phyloP scores from a whole-genome alignment of 1,140 invertebrate species.

The Drosophila yakuba region DNA sequence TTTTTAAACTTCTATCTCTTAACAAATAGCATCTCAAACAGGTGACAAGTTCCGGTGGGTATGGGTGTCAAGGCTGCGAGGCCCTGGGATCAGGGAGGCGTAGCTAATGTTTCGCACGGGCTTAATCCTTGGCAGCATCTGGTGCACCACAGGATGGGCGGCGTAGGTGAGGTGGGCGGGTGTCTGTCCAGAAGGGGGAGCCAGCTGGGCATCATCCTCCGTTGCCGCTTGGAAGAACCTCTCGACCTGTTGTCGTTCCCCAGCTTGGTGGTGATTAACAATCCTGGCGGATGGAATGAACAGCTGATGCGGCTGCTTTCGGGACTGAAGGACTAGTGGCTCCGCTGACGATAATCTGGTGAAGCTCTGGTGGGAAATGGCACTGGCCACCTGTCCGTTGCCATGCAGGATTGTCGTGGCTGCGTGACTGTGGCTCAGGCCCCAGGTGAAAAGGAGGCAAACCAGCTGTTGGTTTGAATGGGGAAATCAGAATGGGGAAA shows the following conservation, averaged over 20 bases:
- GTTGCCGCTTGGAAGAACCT: background rate
- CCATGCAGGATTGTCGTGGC: conserved; percentile 66
- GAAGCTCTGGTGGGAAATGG: conserved; percentile 85
- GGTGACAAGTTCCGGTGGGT: conserved; percentile 25
- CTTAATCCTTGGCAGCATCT: conserved; percentile 71
- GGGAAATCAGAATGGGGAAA: too few relatives aligned
- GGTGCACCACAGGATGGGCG: conserved; percentile 67
- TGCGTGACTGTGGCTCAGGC: background rate
- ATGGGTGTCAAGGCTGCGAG: conserved; percentile 27
- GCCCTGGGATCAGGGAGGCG: conserved; percentile 46
- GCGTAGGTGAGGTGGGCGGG: conserved; percentile 74
- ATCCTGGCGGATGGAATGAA: conserved; percentile 38
- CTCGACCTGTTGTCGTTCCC: conserved; percentile 3
- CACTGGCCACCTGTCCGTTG: conserved; percentile 58
- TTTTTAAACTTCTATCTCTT: too few relatives aligned
- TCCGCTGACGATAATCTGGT: conserved; percentile 43
- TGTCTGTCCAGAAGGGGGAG: conserved; percentile 41
- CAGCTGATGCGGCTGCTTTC: background rate
- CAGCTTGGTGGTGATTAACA: conserved; percentile 19
- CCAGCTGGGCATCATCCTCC: background rate
- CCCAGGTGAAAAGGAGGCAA: conserved; percentile 20
- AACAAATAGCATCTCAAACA: conserved; percentile 5
- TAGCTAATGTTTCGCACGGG: conserved; percentile 69
- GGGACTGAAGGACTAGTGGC: conserved; percentile 20
- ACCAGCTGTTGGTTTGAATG: conserved; percentile 8